Base-by-base conservation (phyloP, 2,888 invertebrate species). In the Rotaria macrura region DNA sequence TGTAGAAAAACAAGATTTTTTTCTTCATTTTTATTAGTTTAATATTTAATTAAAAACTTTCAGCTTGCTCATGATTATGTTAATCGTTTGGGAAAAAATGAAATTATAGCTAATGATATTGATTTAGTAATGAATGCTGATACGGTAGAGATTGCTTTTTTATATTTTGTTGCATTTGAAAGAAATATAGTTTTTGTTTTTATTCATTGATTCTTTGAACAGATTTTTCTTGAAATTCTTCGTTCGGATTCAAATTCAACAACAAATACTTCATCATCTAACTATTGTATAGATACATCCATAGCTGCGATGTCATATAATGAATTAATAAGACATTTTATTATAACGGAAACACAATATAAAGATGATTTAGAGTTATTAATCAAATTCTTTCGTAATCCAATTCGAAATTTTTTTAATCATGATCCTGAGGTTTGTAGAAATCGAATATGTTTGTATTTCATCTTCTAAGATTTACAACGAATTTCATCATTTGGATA, bases 11-110 rank as follows among this genome's bases (percentile, higher is more conserved):
- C n/a, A 29, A 57, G 10, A 57, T 3, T n/a, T n/a, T 14, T n/a
- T 57, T 29, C n/a, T 23, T 29, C 20, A 29, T 9, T 4, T 47
- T 47, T 47, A 12, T 47, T 14, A 9, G 47, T 14, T 29, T 29
- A 29, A n/a, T 7, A 12, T 57, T 29, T n/a, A 12, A 57, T 57
- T n/a, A n/a, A n/a, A n/a, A n/a, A n/a, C 5, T 25, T 38, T 40
- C 7, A 74, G 74, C 74, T 74, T 40, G 74, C 74, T 74, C 74
- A 74, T 40, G 40, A 74, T 74, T 74, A 74, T 74, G 74, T 74
- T 34, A 74, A 74, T 40, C 74, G 74, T 23, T 74, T 74, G 23
- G 40, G 38, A 40, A 74, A 74, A 74, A 74, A 40, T 40, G 74
- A 74, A 74, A 34, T 74, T 40, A 23, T 20, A 40, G 74, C 40